Evolutionary conservation across 2,113 vertebrate species (phyloP), one percentile per base, ranked within the genome.

Genomic region (Cyprinodon variegatus): DNA sequence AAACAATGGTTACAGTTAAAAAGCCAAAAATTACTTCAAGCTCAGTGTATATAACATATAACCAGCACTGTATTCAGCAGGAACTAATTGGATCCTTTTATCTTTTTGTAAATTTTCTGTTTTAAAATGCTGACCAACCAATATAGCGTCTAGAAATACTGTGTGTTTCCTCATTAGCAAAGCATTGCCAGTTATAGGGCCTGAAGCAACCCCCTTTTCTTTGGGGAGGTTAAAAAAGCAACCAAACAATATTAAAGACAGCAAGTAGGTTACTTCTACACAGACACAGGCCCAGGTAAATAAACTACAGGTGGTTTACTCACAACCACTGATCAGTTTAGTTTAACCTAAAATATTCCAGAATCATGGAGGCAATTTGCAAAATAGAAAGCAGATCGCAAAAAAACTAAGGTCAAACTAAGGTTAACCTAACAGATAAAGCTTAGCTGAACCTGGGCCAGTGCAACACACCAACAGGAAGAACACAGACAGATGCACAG

Each of bases 361-460:
- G 46, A 39, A 61, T 29, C 0, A 10, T 37, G 13, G 59, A 76
- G 69, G 12, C 43, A 4, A 61, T n/a, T 15, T 38, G 38, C 22
- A 36, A 60, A 36, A 37, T 36, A 61, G 29, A 61, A 8, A 37
- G 12, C 13, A 71, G 37, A 17, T 43, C 48, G 41, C 11, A 39
- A 20, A 40, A 53, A 36, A 11, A 14, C 14, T 53, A 22, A 66
- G 37, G 39, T 39, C 17, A 15, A 38, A 40, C 12, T n/a, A 48
- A 53, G 37, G 9, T 29, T 60, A 60, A 70, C 53, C 67, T 13
- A 64, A 17, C 20, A 20, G 17, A 61, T 61, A 3, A 46, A 80
- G 7, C 13, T 68, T 40, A 36, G 75, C 82, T 89, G 46, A 90
- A 86, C 83, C 69, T 70, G 86, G 85, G 78, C 91, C 88, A 36